Percentiles rank a stretch among this genome's conserved stretches.
Conservation (phyloP, 2,113 vertebrate species). For the Nycticryphes semicollaris region DNA sequence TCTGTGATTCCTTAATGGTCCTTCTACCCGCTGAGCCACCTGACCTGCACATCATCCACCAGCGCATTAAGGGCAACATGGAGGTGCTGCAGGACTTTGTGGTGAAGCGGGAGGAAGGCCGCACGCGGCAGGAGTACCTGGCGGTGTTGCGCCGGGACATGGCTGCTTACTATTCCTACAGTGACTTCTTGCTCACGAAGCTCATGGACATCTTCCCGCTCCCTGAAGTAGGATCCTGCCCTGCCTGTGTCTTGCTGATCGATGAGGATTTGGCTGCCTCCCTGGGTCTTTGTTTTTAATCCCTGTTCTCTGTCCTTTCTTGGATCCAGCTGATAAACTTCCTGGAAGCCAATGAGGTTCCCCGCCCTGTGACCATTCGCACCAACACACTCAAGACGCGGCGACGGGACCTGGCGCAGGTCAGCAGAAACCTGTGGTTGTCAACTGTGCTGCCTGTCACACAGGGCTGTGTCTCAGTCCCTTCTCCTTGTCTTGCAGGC, state of each 20-base stretch:
- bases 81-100: constrained; percentile 88
- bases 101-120: constrained; percentile 84
- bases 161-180: constrained; percentile 94
- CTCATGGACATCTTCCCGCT: constrained; percentile 91
- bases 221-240: constrained; percentile 81
- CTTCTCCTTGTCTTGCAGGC: constrained; percentile 75
- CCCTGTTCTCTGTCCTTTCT: not conserved
- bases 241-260: accelerated
- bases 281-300: accelerated
- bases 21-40: constrained; percentile 74
- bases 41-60: constrained; percentile 87
- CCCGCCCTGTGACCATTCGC: constrained; percentile 91
- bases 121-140: constrained; percentile 85
- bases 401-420: constrained; percentile 94
- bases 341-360: constrained; percentile 94
- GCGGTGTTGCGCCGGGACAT: constrained; percentile 85
- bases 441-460: not conserved
- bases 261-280: not conserved
- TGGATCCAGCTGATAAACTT: constrained; percentile 87
- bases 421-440: constrained; percentile 4
- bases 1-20: constrained; percentile 29
- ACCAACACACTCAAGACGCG: constrained; percentile 95
- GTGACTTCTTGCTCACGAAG: constrained; percentile 85
- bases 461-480: accelerated
- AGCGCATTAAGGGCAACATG: constrained; percentile 94